phyloP scores from a whole-genome alignment of 2,113 vertebrate species.

The Paracanthobrama guichenoti region DNA sequence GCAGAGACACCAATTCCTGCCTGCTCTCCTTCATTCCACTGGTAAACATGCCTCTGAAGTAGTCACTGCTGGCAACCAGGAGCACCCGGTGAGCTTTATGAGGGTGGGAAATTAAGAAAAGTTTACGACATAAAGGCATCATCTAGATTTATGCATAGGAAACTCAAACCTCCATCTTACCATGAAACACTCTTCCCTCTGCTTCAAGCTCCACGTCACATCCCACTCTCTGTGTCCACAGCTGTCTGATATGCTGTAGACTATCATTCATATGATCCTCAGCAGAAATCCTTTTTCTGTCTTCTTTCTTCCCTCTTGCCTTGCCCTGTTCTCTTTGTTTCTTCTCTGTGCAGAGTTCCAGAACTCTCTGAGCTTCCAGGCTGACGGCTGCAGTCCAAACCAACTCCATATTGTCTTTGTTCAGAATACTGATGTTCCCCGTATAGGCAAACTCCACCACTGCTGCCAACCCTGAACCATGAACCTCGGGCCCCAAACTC shows the following conservation, averaged over 20 bases:
- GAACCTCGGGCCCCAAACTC: slow-evolving; percentile 45
- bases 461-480: slow-evolving; percentile 68
- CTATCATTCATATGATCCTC: slow-evolving; percentile 74
- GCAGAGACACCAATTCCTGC: slow-evolving; percentile 67
- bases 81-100: slow-evolving; percentile 83
- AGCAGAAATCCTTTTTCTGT: slow-evolving; percentile 51
- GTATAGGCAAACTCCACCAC: slow-evolving; percentile 85
- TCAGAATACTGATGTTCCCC: slow-evolving; percentile 68
- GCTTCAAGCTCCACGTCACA: slow-evolving; percentile 82
- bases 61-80: slow-evolving; percentile 85
- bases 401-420: slow-evolving; percentile 39
- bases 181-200: slow-evolving; percentile 67
- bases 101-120: neutral
- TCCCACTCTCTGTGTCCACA: slow-evolving; percentile 75
- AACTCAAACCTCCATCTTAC: slow-evolving; percentile 63
- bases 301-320: neutral
- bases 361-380: slow-evolving; percentile 74
- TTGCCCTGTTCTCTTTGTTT: neutral
- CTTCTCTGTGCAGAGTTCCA: slow-evolving; percentile 64
- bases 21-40: slow-evolving; percentile 84
- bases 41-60: slow-evolving; percentile 87
- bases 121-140: neutral
- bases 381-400: slow-evolving; percentile 69
- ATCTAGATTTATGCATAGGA: neutral
- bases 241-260: slow-evolving; percentile 69